phyloP scores from a whole-genome alignment of 2,797 vertebrate species.

The Tokudaia muenninki region DNA sequence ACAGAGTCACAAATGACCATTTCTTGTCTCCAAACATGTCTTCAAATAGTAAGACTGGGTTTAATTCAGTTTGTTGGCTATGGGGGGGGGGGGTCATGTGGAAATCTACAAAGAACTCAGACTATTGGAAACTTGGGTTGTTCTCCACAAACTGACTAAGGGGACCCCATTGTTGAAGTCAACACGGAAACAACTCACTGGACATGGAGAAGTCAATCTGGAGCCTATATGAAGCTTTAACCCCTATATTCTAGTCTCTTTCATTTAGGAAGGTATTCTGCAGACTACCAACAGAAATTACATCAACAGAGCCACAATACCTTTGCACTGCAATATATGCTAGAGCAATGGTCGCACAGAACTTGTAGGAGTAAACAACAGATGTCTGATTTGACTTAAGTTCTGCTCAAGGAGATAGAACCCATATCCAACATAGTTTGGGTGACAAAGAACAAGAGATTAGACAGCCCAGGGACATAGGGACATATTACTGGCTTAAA shows the following conservation, averaged over 20 bases:
- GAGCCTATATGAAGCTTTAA: background rate
- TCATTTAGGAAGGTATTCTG: background rate
- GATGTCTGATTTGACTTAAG: too few species aligned
- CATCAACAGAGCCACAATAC: background rate
- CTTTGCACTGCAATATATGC: background rate
- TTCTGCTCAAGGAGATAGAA: too few species aligned
- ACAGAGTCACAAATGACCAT: background rate
- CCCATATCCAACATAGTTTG: too few species aligned
- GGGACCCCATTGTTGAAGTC: background rate
- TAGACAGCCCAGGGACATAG: background rate
- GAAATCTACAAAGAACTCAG: background rate
- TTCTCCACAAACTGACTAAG: background rate
- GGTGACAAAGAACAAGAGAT: background rate
- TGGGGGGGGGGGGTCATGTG: background rate
- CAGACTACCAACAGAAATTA: background rate
- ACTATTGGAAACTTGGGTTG: background rate
- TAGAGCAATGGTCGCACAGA: background rate
- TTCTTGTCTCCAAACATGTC: background rate
- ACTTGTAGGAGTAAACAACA: too few species aligned
- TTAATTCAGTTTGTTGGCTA: background rate
- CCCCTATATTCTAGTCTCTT: background rate
- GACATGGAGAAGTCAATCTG: background rate
- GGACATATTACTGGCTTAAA: background rate
- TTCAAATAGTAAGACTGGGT: background rate
- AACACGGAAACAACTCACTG: background rate